These are phyloP conservation scores for Aplocera efformata DNA, from an alignment of 2,888 invertebrate genomes.

Conservation along the genomic window DNA sequence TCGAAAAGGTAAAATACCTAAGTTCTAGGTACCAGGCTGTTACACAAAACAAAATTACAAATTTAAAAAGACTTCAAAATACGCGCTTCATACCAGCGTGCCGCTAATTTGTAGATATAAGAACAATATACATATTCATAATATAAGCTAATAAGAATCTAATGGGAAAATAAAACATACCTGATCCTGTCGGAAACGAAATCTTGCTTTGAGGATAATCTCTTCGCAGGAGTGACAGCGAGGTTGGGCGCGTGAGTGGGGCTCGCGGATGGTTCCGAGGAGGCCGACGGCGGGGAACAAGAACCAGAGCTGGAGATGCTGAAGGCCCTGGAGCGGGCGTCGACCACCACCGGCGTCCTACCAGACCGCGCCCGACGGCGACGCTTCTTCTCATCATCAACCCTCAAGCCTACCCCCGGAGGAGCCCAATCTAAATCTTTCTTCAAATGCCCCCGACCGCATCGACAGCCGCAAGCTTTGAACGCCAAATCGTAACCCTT, in stretches of 20 bases:
- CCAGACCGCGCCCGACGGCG: conserved; percentile 63
- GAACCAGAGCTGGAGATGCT: conserved; percentile 90
- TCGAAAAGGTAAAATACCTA: no score
- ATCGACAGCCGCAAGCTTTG: conserved; percentile 96
- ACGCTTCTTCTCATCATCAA: conserved; percentile 70
- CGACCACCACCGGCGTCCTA: conserved; percentile 58
- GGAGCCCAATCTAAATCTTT: conserved; percentile 97
- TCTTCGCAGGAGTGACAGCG: conserved; percentile 81
- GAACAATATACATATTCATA: no score
- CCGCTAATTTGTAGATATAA: no score
- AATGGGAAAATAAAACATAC: conserved; percentile 64
- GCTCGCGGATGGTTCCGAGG: conserved; percentile 87
- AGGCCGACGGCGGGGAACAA: conserved; percentile 90
- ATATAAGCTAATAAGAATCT: conserved; percentile 19
- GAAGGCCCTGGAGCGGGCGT: conserved; percentile 85
- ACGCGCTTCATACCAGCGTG: no score
- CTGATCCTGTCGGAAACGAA: conserved; percentile 89
- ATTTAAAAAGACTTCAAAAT: no score
- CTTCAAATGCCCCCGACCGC: conserved; percentile 94
- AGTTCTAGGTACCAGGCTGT: no score
- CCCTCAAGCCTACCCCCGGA: conserved; percentile 81
- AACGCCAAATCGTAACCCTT: conserved; percentile 98
- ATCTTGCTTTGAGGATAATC: conserved; percentile 89
- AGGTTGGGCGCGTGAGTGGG: conserved; percentile 82
- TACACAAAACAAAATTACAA: no score